Evolutionary conservation across 2,113 vertebrate species (phyloP).

Genomic region (Poeciliopsis retropinna): DNA sequence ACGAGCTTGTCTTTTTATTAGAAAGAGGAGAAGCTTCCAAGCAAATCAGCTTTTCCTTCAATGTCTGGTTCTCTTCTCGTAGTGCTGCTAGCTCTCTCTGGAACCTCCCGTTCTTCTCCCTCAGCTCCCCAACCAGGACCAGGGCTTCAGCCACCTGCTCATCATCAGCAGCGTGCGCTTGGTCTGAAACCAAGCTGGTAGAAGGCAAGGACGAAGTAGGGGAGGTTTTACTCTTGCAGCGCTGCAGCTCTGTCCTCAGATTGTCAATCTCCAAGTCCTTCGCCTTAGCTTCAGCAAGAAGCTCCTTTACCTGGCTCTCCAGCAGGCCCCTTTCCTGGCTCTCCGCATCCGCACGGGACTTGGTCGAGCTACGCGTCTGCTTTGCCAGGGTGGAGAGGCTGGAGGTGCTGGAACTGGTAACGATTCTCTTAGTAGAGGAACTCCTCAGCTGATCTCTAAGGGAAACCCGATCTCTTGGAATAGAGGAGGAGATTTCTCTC

Average conservation of each 20-base stretch:
- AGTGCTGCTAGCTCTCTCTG: conserved; percentile 87
- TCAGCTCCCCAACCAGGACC: conserved; percentile 82
- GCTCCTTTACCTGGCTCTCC: conserved; percentile 92
- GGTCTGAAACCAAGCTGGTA: conserved; percentile 51
- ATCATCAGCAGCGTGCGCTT: conserved; percentile 60
- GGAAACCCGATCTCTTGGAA: conserved; percentile 85
- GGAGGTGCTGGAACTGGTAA: conserved; percentile 88
- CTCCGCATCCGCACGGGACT: conserved; percentile 85
- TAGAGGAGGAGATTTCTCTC: conserved; percentile 82
- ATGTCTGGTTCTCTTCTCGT: conserved; percentile 87
- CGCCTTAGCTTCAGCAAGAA: conserved; percentile 91
- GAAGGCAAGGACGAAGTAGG: conserved; percentile 63
- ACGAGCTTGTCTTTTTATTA: conserved; percentile 72
- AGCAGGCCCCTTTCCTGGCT: conserved; percentile 82
- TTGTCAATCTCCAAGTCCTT: conserved; percentile 94
- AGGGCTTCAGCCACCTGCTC: conserved; percentile 75
- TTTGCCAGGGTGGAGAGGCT: conserved; percentile 86
- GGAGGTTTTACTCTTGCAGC: conserved; percentile 81
- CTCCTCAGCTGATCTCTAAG: conserved; percentile 81
- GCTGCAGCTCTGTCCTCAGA: conserved; percentile 90
- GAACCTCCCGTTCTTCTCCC: conserved; percentile 89
- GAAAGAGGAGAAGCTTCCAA: conserved; percentile 84
- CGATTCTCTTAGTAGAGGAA: conserved; percentile 82
- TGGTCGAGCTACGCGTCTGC: conserved; percentile 81
- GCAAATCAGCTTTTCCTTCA: conserved; percentile 89